Evolutionary conservation across 2,797 vertebrate genomes (phyloP), one percentile per base, ranked within the genome.

Genomic region (Threskiornis aethiopicus): DNA sequence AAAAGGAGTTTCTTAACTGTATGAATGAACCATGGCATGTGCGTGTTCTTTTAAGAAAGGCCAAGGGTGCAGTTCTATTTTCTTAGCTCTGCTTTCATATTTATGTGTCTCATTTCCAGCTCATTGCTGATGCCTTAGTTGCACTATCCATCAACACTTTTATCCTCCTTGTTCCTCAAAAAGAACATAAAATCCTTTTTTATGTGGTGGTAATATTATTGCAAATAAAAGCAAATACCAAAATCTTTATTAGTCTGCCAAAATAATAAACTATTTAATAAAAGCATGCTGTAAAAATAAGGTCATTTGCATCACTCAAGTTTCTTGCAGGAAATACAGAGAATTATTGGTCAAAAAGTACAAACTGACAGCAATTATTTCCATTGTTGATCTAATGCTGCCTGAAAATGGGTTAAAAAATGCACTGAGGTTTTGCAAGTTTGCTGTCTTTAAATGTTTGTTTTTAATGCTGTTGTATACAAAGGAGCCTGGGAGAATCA

Each of bases 61-160:
- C 99, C 99, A 99, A 99, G 99, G 99, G 99, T 99, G 98, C 98
- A 98, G 98, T 99, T 99, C 98, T 98, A 97, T 98, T 98, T 98
- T 98, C 98, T 98, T 98, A 98, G 98, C 98, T 98, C 97, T 98
- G 98, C 98, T 98, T 99, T 99, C 99, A 99, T 99, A 99, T 99
- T 99, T 99, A 99, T 99, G 99, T 98, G 98, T 99, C 99, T 99
- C 99, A 99, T 99, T 99, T 99, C 99, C 99, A 99, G 98, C 98
- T 99, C 99, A 98, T 98, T 99, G 99, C 98, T 99, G 98, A 98
- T 98, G 99, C 98, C 99, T 99, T 98, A 87, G 98, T 98, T 98
- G 98, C 97, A 96, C 99, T 98, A 99, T 99, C 99, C 98, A 99
- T 99, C 99, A 99, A 99, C 98, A 99, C 98, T 99, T 99, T 99